A percentile compares a stretch with the other conserved stretches of the same genome.
Conservation (phyloP, 1,140 invertebrate species). For the Scaptomyza hsui region DNA sequence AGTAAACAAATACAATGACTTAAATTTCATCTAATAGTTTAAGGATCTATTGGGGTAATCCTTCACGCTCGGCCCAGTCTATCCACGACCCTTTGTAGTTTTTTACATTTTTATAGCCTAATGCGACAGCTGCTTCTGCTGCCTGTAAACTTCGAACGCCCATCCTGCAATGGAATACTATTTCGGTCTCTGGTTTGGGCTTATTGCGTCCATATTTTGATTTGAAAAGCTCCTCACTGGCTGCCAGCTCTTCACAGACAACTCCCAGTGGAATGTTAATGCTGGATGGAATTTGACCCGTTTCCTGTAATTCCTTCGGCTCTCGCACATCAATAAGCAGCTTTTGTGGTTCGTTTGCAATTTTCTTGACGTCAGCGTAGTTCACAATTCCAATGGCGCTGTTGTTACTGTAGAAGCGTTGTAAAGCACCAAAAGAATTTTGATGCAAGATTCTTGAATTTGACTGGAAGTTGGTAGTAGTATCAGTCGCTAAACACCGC, state of each 20-base stretch:
- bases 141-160: constrained; percentile 86
- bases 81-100: constrained; percentile 79
- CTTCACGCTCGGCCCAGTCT: constrained; percentile 85
- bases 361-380: constrained; percentile 85
- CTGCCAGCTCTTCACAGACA: constrained; percentile 66
- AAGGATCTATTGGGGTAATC: constrained; percentile 75
- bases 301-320: constrained; percentile 87
- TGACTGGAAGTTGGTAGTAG: not conserved
- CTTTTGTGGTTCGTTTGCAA: constrained; percentile 82
- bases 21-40: not conserved
- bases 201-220: constrained; percentile 85
- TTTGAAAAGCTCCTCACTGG: constrained; percentile 82
- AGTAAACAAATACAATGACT: not conserved
- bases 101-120: constrained; percentile 86
- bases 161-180: constrained; percentile 87
- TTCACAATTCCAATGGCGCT: constrained; percentile 75
- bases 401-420: constrained; percentile 34
- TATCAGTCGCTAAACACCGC: not conserved
- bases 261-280: constrained; percentile 89
- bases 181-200: constrained; percentile 85
- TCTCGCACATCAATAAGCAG: constrained; percentile 89
- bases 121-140: constrained; percentile 85
- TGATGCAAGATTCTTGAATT: not conserved
- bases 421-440: not conserved
- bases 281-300: constrained; percentile 88